These are phyloP conservation scores for Melinaea marsaeus DNA, from an alignment of 2,888 invertebrate genomes.

Conservation along the genomic window DNA sequence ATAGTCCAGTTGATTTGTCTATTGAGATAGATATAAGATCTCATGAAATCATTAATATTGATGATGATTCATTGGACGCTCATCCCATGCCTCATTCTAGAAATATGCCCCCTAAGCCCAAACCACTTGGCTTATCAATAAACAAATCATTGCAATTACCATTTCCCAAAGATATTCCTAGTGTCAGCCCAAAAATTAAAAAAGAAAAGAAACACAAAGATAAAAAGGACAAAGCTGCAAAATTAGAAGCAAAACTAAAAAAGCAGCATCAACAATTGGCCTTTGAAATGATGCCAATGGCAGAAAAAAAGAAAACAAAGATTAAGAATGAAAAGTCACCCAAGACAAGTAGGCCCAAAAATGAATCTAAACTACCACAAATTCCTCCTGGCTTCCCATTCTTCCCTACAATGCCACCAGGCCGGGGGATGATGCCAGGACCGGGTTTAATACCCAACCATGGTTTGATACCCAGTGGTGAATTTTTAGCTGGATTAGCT, in stretches of 20 bases:
- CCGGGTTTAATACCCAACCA: slow-evolving; percentile 69
- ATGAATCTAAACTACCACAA: slow-evolving; percentile 61
- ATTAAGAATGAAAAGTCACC: slow-evolving; percentile 53
- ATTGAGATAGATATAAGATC: slow-evolving; percentile 71
- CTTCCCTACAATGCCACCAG: slow-evolving; percentile 67
- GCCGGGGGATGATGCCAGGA: slow-evolving; percentile 77
- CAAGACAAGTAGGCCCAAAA: slow-evolving; percentile 64
- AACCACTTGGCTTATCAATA: slow-evolving; percentile 59
- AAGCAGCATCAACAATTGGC: slow-evolving; percentile 70
- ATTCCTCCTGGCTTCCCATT: slow-evolving; percentile 69
- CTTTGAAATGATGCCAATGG: slow-evolving; percentile 59
- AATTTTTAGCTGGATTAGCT: slow-evolving; percentile 62
- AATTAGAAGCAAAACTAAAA: slow-evolving; percentile 69
- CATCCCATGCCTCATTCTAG: slow-evolving; percentile 46
- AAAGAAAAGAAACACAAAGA: slow-evolving; percentile 78
- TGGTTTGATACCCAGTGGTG: slow-evolving; percentile 69
- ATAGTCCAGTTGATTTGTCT: slow-evolving; percentile 72
- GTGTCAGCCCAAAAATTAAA: slow-evolving; percentile 77
- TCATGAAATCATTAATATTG: slow-evolving; percentile 71
- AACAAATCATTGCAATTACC: slow-evolving; percentile 68
- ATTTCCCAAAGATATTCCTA: slow-evolving; percentile 74
- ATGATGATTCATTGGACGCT: slow-evolving; percentile 69
- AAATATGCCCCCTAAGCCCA: slow-evolving; percentile 45
- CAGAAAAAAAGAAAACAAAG: slow-evolving; percentile 62
- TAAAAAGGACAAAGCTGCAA: slow-evolving; percentile 71